Conservation (phyloP, 2,113 vertebrate genomes). For the Puntigrus tetrazona region DNA sequence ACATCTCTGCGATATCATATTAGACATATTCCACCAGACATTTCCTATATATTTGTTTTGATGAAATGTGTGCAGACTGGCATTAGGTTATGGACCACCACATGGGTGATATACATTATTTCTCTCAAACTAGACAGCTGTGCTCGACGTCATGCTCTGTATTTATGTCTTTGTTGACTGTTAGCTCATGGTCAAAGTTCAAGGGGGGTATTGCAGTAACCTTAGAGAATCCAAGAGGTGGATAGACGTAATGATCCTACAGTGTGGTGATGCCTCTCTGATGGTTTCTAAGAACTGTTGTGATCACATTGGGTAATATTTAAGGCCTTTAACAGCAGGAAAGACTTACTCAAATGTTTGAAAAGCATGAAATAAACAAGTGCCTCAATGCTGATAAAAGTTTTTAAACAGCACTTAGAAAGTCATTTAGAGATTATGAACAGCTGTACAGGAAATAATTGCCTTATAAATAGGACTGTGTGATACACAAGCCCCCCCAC, state of each 20-base stretch:
- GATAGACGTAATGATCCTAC: slow-evolving; percentile 36
- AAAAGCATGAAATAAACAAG: slow-evolving; percentile 17
- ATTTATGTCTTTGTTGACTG: slow-evolving; percentile 27
- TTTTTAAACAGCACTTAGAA: slow-evolving; percentile 36
- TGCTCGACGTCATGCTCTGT: neutral
- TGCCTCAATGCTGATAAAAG: slow-evolving; percentile 20
- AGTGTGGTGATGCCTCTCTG: slow-evolving; percentile 31
- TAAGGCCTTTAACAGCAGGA: slow-evolving; percentile 31
- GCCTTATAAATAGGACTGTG: neutral
- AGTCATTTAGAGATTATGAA: slow-evolving; percentile 18
- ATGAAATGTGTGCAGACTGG: neutral
- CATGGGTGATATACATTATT: neutral
- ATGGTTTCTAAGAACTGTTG: slow-evolving; percentile 68
- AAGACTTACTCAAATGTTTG: slow-evolving; percentile 6
- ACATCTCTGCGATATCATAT: neutral
- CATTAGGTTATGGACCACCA: neutral
- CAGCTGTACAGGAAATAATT: slow-evolving; percentile 33
- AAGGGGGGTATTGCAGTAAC: slow-evolving; percentile 62
- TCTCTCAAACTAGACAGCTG: neutral
- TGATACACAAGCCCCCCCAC: neutral
- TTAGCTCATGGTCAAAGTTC: slow-evolving; percentile 65
- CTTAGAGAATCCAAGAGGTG: slow-evolving; percentile 54
- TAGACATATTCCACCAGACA: neutral
- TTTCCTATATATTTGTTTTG: neutral
- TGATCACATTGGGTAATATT: slow-evolving; percentile 31